Evolutionary conservation across 2,888 invertebrate species (phyloP).

Genomic region (Drepana falcataria): DNA sequence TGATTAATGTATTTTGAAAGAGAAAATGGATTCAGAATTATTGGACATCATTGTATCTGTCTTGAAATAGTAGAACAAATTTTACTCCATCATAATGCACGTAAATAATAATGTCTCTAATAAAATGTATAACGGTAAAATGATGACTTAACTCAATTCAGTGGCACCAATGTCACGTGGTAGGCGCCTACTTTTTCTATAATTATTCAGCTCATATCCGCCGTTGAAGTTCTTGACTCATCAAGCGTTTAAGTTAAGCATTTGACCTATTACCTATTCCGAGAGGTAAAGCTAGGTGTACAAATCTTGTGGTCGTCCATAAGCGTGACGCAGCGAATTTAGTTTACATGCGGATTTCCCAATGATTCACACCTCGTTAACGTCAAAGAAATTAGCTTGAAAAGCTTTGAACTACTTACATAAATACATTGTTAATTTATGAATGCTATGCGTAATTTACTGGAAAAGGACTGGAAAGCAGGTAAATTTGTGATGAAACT

Average conservation of each 20-base stretch:
- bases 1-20: too few species aligned
- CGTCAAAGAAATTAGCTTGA: constrained; percentile 32
- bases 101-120: too few species aligned
- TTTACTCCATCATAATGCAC: too few species aligned
- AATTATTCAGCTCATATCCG: neutral
- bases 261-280: constrained; percentile 13
- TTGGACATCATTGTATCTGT: too few species aligned
- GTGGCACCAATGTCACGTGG: neutral
- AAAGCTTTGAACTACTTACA: constrained; percentile 9
- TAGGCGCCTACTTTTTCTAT: neutral
- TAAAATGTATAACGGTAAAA: too few species aligned
- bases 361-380: constrained; percentile 25
- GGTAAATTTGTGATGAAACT: too few species aligned
- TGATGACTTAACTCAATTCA: neutral
- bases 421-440: neutral
- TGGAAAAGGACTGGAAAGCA: too few species aligned
- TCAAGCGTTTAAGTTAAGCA: constrained; percentile 18
- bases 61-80: too few species aligned
- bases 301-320: constrained; percentile 13
- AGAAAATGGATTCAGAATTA: too few species aligned
- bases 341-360: constrained; percentile 27
- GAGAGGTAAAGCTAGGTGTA: constrained; percentile 6
- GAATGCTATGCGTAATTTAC: constrained; percentile 1
- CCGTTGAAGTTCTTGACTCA: neutral
- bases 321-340: constrained; percentile 13